Evolutionary conservation across 2,888 invertebrate genomes (phyloP).

Genomic region (Apodemia mormo): DNA sequence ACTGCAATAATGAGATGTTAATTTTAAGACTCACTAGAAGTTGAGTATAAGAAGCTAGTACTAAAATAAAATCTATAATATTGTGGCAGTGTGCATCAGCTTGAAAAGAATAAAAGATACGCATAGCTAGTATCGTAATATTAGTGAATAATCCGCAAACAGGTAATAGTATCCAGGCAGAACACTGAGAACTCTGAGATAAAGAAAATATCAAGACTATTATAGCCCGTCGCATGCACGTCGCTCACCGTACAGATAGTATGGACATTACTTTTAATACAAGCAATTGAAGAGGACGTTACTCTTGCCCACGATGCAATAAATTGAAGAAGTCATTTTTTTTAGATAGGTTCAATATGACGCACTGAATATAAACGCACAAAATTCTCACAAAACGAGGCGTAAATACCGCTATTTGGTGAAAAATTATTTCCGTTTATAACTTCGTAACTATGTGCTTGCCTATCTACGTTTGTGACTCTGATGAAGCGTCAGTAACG

Average conservation of each 20-base stretch:
- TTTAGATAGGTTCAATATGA: no score
- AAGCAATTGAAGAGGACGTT: no score
- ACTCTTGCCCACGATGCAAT: no score
- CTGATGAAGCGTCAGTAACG: no score
- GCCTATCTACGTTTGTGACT: no score
- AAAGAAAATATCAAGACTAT: conserved; percentile 81
- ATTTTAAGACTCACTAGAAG: conserved; percentile 26
- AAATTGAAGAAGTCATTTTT: no score
- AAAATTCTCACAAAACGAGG: no score
- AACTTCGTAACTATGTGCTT: no score
- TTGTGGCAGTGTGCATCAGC: conserved; percentile 31
- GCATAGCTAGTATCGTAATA: conserved; percentile 52
- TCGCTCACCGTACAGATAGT: conserved; percentile 51
- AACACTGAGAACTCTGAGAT: conserved; percentile 62
- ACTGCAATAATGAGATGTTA: no score
- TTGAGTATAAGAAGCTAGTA: not conserved
- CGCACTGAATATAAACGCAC: no score
- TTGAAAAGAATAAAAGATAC: conserved; percentile 45
- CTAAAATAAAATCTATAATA: conserved; percentile 26
- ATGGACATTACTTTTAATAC: conserved; percentile 43
- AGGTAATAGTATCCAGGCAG: conserved; percentile 68
- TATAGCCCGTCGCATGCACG: conserved; percentile 75
- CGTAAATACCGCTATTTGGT: no score
- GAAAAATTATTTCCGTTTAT: no score
- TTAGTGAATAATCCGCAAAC: conserved; percentile 75